phyloP scores from a whole-genome alignment of 2,797 vertebrate species.

The Gila robusta region DNA sequence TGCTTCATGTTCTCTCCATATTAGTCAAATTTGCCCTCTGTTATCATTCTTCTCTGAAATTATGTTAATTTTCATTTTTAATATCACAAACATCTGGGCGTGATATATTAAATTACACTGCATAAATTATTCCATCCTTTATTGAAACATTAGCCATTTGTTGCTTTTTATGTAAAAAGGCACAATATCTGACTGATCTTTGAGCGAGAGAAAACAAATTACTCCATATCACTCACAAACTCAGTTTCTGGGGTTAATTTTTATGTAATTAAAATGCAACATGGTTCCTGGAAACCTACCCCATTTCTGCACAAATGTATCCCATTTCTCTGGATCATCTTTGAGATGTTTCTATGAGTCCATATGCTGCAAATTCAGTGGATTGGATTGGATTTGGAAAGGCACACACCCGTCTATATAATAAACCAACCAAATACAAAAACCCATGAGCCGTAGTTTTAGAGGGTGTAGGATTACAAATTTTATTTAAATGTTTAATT shows the following conservation, averaged over 20 bases:
- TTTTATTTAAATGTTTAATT: too few species aligned
- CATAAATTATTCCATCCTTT: too few species aligned
- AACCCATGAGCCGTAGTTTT: not conserved
- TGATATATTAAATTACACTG: not conserved
- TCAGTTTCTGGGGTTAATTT: not conserved
- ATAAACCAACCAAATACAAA: not conserved
- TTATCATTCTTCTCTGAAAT: not conserved
- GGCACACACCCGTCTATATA: not conserved
- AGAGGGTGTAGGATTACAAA: too few species aligned
- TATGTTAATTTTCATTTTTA: not conserved
- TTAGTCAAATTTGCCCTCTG: not conserved
- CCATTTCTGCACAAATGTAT: not conserved
- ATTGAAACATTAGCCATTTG: too few species aligned
- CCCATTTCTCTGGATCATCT: not conserved
- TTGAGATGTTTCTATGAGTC: not conserved
- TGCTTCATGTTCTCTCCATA: not conserved
- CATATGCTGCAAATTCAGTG: not conserved
- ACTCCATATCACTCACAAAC: not conserved
- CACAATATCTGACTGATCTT: not conserved
- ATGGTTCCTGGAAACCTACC: not conserved
- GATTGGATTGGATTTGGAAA: not conserved
- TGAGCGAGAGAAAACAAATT: not conserved
- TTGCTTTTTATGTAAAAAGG: not conserved
- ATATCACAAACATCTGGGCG: not conserved
- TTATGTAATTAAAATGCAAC: not conserved